Percentiles rank a stretch among this genome's conserved stretches.
Evolutionary conservation across 2,113 vertebrate species (phyloP).

Genomic region (Rhea americana): DNA sequence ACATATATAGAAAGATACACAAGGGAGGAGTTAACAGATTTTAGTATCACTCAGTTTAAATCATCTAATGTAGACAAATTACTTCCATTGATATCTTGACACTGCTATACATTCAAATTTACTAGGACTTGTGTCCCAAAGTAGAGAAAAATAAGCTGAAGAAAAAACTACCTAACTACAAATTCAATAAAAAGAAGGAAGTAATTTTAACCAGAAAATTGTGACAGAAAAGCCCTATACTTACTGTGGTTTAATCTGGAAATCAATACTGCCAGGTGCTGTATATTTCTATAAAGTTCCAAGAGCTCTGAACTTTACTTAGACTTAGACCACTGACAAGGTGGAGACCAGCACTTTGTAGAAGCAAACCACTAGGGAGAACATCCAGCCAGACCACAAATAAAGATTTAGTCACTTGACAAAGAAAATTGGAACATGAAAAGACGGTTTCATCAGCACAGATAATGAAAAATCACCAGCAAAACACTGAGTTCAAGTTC

Average conservation of each 20-base stretch:
- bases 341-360: background rate
- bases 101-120: background rate
- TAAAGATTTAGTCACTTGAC: background rate
- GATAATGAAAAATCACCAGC: background rate
- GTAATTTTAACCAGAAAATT: background rate
- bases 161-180: background rate
- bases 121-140: background rate
- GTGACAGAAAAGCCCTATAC: background rate
- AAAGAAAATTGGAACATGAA: background rate
- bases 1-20: accelerated
- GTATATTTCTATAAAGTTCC: background rate
- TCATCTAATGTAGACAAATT: background rate
- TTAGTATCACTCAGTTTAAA: background rate
- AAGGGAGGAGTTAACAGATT: background rate
- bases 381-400: background rate
- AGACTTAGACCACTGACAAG: background rate
- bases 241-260: background rate
- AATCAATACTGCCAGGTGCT: background rate
- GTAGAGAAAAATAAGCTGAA: background rate
- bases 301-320: background rate
- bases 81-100: background rate
- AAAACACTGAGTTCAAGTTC: background rate
- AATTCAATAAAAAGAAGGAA: background rate
- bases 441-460: background rate
- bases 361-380: background rate